A percentile compares a stretch with the other conserved stretches of the same genome.
Evolutionary conservation across 2,888 invertebrate species (phyloP).

Genomic region (Folsomia candida): DNA sequence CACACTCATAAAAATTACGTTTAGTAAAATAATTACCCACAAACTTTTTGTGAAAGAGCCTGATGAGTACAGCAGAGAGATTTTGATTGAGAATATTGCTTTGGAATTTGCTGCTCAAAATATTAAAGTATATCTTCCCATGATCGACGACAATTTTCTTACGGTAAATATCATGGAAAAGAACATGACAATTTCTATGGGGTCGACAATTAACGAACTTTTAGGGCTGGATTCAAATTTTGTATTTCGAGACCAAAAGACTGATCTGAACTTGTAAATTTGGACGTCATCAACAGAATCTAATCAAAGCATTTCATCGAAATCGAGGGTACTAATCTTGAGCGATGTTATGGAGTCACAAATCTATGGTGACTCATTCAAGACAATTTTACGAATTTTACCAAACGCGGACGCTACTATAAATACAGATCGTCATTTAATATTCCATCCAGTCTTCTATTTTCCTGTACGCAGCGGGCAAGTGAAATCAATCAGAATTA

Average conservation of each 20-base stretch:
- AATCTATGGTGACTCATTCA: background rate
- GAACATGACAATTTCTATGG: background rate
- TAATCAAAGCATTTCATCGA: too few species aligned
- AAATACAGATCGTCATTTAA: background rate
- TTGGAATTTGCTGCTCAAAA: background rate
- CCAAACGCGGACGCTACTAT: background rate
- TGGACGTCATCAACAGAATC: too few species aligned
- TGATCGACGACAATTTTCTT: background rate
- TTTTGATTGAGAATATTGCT: background rate
- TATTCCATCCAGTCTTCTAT: background rate
- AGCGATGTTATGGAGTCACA: background rate
- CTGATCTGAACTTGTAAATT: background rate
- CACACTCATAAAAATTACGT: background rate
- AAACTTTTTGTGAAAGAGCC: background rate
- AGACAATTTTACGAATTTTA: background rate
- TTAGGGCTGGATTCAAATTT: background rate
- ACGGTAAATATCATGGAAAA: background rate
- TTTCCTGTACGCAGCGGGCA: background rate
- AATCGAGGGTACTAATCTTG: background rate
- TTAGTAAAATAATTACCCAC: background rate
- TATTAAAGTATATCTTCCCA: background rate
- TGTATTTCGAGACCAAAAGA: background rate
- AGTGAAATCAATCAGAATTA: background rate
- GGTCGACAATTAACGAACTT: background rate
- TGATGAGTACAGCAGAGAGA: background rate